Evolutionary conservation across 2,113 vertebrate species (phyloP).

Genomic region (Elephantulus edwardii): DNA sequence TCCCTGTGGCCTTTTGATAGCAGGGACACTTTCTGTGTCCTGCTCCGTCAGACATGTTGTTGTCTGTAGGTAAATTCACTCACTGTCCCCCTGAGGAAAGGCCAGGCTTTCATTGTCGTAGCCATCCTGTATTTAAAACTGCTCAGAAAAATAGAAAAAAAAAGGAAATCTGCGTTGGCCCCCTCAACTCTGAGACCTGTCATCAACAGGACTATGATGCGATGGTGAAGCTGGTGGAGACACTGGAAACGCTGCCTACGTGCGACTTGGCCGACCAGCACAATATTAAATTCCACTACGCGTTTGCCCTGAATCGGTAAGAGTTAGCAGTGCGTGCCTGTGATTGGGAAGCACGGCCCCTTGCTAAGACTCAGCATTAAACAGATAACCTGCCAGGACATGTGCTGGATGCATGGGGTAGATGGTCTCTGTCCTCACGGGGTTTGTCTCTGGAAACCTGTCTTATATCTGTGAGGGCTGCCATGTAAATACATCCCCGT

Average conservation of each 20-base stretch:
- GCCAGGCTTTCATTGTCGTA: conserved; percentile 12
- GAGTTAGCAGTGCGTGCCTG: conserved; percentile 2
- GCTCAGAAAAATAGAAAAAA: neutral
- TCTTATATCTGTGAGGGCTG: neutral
- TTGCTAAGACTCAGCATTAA: neutral
- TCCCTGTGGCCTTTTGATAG: neutral
- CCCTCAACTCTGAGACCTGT: conserved; percentile 43
- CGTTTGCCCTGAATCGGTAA: conserved; percentile 97
- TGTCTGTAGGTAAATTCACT: conserved; percentile 5
- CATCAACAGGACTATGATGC: conserved; percentile 93
- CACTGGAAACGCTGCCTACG: conserved; percentile 93
- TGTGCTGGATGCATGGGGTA: neutral
- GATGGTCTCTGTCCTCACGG: conserved; percentile 1
- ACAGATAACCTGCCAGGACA: neutral
- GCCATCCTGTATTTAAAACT: neutral
- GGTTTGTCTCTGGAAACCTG: conserved; percentile 25
- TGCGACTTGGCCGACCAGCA: conserved; percentile 94
- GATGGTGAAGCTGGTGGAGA: conserved; percentile 97
- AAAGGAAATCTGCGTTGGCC: neutral
- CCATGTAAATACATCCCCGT: neutral
- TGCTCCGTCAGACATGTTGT: neutral
- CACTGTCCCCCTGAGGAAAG: neutral
- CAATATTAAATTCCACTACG: conserved; percentile 97
- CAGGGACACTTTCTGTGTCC: conserved; percentile 27
- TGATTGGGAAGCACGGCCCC: conserved; percentile 7